Evolutionary conservation across 2,888 invertebrate species (phyloP), one percentile per base, ranked within the genome.

Genomic region (Keiferia lycopersicella): DNA sequence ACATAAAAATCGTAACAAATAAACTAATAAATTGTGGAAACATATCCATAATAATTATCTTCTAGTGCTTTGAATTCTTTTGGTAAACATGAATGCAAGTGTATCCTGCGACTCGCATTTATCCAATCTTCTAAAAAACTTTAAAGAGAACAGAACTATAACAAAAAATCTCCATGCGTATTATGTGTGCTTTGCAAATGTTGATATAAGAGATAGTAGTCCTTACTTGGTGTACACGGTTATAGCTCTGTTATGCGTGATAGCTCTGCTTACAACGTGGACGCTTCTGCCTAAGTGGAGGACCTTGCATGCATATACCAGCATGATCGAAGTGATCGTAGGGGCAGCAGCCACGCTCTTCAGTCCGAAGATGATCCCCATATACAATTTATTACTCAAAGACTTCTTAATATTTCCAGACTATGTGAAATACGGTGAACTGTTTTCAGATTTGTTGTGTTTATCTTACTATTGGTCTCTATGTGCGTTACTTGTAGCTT

Each of bases 401-500:
- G 41, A 41, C 14, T 1, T 41, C 6, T 41, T 14, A 14, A 41
- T 41, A 41, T 41, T 41, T 14, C 41, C 41, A 3, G 41, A n/a
- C 8, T 41, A 41, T 14, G 41, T 41, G 41, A 41, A 41, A 41
- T 14, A 41, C 41, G 41, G 41, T 41, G 41, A 41, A 41, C 41
- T 41, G 12, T 41, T 41, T 41, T 12, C 41, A 14, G 41, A 41
- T 41, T 14, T 41, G 12, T 41, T 41, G 41, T 41, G 41, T 14
- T 14, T 14, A 3, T 41, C 41, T 14, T 41, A 41, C n/a, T 41
- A 41, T 41, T 41, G 41, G 41, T 41, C 41, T n/a, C 41, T 41
- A n/a, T 41, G 41, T 41, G 41, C 41, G 41, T 41, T 41, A 41
- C 41, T 41, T 41, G 14, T 41, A 14, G 41, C 41, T 41, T 41